These are phyloP conservation scores for Phocides pigmalion DNA, from an alignment of 1,140 invertebrate genomes.

Conservation along the genomic window DNA sequence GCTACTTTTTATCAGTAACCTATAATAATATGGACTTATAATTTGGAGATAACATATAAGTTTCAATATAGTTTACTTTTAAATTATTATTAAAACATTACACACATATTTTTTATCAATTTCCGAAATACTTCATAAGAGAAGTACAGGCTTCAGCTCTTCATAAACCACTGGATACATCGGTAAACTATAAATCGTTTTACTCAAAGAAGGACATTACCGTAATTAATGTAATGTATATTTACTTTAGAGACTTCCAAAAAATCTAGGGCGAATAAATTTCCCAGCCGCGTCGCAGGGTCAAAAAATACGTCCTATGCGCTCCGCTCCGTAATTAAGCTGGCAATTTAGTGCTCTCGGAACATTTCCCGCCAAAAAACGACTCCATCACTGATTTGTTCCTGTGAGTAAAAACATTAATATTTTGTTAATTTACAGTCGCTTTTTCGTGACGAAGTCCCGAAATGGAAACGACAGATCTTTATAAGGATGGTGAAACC, in stretches of 20 bases:
- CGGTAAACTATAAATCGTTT: too few species aligned
- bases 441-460: neutral
- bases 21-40: too few species aligned
- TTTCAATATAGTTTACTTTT: too few species aligned
- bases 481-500: constrained; percentile 5
- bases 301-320: constrained; percentile 1
- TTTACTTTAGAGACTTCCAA: constrained; percentile 11
- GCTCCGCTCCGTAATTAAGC: constrained; percentile 2
- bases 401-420: neutral
- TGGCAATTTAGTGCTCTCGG: constrained; percentile 3
- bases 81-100: too few species aligned
- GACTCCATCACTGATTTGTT: neutral
- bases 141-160: too few species aligned
- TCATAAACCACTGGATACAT: too few species aligned
- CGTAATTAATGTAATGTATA: neutral
- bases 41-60: too few species aligned
- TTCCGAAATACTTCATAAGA: too few species aligned
- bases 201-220: neutral
- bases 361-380: constrained; percentile 6
- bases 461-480: neutral
- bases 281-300: neutral
- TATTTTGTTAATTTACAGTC: constrained; percentile 5
- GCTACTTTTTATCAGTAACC: too few species aligned
- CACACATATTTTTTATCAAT: too few species aligned
- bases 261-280: neutral